Evolutionary conservation across 2,888 invertebrate species (phyloP), one percentile per base, ranked within the genome.

Genomic region (Magallana nippona): DNA sequence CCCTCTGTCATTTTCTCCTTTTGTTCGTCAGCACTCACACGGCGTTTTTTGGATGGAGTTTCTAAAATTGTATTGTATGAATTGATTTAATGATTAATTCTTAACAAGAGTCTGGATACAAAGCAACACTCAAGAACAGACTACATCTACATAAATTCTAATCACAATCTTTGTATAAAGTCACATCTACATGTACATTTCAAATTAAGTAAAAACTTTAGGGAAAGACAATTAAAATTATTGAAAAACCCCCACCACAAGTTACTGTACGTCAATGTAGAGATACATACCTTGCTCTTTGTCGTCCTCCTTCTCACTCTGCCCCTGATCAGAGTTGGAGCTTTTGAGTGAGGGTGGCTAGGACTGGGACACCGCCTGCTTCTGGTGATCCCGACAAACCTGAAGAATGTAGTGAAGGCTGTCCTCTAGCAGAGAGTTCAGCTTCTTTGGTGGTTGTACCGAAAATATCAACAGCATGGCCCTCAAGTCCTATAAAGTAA

Each of bases 391-490:
- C 8, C 90, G 90, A 82, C 92, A 92, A 55, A 91, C 87, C 44
- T 90, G 88, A 58, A 91, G 89, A 77, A 93, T 92, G 84, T 90
- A 91, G 80, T 90, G 91, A 78, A 93, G 88, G 63, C 92, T 91
- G 77, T 93, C 91, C 27, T 89, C 87, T 83, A 94, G 87, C 22
- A 92, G 79, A n/a, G 87, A 88, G 83, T 91, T 92, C 81, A 92
- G 86, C 60, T 91, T 89, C 79, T 91, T 91, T 1, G 92, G 92
- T 15, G 90, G 91, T 83, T 92, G 93, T 10, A 93, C 93, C 11
- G 93, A 92, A 85, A 93, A 92, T 80, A 94, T 92, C 84, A 94
- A 88, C 84, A 92, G 87, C 91, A 94, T 89, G 17, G 94, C 93
- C 58, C 93, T 86, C 27, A 94, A 85, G 84, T 94, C 94, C 94